Percentiles rank a stretch among this genome's conserved stretches.
Conservation (phyloP, 2,888 invertebrate species). For the Perdita meconis region DNA sequence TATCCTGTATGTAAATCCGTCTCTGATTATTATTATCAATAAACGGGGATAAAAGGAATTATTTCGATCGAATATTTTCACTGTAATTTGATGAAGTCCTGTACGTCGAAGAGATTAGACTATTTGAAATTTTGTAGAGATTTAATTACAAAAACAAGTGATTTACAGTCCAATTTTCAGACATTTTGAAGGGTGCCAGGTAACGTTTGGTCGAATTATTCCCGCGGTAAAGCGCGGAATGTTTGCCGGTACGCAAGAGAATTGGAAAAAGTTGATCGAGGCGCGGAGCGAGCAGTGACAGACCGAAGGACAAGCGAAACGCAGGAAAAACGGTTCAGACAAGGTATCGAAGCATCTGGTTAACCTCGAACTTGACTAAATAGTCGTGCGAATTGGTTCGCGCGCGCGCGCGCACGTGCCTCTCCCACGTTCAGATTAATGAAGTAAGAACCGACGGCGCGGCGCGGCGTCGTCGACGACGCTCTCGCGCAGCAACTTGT, state of each 20-base stretch:
- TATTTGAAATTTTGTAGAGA: too few species aligned
- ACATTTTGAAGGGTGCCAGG: too few species aligned
- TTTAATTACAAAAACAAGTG: too few species aligned
- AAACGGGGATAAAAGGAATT: too few species aligned
- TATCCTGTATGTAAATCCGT: too few species aligned
- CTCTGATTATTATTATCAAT: too few species aligned
- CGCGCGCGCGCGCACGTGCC: slow-evolving; percentile 17
- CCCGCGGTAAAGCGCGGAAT: too few species aligned
- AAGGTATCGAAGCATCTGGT: slow-evolving; percentile 33
- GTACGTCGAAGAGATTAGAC: too few species aligned
- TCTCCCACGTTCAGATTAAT: slow-evolving; percentile 51
- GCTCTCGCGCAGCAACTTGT: background rate
- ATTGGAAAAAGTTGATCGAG: background rate
- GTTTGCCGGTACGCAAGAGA: background rate
- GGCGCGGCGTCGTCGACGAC: too few species aligned
- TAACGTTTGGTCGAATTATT: slow-evolving; percentile 6
- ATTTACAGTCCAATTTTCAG: too few species aligned
- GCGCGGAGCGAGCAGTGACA: background rate
- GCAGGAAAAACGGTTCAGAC: slow-evolving; percentile 11
- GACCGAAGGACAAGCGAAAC: background rate
- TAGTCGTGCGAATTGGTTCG: slow-evolving; percentile 35
- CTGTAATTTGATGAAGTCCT: too few species aligned
- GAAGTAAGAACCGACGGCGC: slow-evolving; percentile 35
- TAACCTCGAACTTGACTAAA: slow-evolving; percentile 59
- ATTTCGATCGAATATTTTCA: too few species aligned